These are phyloP conservation scores for Aplodontia rufa DNA, from an alignment of 2,113 vertebrate species.

Conservation along the genomic window DNA sequence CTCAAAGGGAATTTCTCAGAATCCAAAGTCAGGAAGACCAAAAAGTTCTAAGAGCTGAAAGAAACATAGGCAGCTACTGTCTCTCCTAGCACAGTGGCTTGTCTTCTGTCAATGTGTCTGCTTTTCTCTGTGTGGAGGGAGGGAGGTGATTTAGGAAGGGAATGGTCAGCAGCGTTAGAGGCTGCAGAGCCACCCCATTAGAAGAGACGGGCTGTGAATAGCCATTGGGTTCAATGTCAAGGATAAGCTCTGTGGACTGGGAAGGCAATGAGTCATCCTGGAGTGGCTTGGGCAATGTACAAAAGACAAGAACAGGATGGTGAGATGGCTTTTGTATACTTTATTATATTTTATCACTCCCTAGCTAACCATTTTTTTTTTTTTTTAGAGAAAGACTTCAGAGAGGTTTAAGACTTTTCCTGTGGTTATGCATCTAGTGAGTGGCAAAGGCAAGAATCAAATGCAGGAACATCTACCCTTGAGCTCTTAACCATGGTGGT, in stretches of 20 bases:
- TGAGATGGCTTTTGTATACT: background rate
- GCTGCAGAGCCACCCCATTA: background rate
- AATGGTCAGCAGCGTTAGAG: background rate
- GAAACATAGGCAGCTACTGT: background rate
- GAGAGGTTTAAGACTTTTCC: background rate
- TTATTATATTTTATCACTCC: background rate
- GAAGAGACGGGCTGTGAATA: background rate
- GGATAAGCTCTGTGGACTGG: background rate
- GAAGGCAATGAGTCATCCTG: accelerated
- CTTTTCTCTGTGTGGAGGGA: background rate
- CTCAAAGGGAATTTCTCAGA: background rate
- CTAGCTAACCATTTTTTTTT: background rate
- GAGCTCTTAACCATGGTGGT: background rate
- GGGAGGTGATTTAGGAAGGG: background rate
- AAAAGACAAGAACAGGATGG: background rate
- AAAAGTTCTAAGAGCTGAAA: background rate
- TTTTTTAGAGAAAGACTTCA: background rate
- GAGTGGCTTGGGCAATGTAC: background rate
- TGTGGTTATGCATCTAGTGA: background rate
- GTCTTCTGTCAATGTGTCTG: background rate
- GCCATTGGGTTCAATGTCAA: background rate
- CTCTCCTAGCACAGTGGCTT: background rate
- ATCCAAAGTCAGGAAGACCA: background rate
- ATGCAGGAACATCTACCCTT: background rate
- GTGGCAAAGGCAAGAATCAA: background rate